These are phyloP conservation scores for Bemisia tabaci DNA, from an alignment of 1,140 invertebrate species.

Conservation along the genomic window DNA sequence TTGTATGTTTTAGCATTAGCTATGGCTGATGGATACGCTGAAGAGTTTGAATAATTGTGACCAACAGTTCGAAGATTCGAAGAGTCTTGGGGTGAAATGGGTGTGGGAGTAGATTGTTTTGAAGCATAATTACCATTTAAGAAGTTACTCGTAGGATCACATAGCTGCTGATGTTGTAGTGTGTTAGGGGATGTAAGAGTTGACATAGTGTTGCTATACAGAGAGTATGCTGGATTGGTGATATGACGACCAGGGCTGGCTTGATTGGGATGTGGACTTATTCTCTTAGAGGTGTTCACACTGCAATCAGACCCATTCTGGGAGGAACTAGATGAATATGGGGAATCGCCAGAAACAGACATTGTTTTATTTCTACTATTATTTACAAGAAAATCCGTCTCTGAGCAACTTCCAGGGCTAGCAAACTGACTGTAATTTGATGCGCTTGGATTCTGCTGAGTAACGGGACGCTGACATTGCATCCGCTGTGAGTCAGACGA, in stretches of 20 bases:
- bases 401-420: slow-evolving; percentile 5
- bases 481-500: neutral
- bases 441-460: slow-evolving; percentile 39
- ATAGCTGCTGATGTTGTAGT: slow-evolving; percentile 30
- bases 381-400: slow-evolving; percentile 24
- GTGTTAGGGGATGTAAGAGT: slow-evolving; percentile 45
- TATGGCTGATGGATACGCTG: slow-evolving; percentile 53
- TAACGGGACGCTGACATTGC: slow-evolving; percentile 42
- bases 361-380: slow-evolving; percentile 10
- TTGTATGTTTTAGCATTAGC: slow-evolving; percentile 27
- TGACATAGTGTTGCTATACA: slow-evolving; percentile 63
- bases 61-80: slow-evolving; percentile 36
- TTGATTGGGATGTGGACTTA: slow-evolving; percentile 26
- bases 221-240: slow-evolving; percentile 48
- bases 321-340: slow-evolving; percentile 41
- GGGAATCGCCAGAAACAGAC: slow-evolving; percentile 34
- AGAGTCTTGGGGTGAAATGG: slow-evolving; percentile 51
- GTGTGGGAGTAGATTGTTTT: slow-evolving; percentile 45
- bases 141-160: slow-evolving; percentile 13
- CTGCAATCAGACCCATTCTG: neutral
- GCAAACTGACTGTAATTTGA: slow-evolving; percentile 26
- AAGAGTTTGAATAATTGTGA: neutral
- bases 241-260: slow-evolving; percentile 32
- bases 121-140: slow-evolving; percentile 22
- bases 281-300: neutral